Percentiles rank a stretch among this genome's conserved stretches.
Conservation (phyloP, 2,113 vertebrate species). For the Raja brachyura region DNA sequence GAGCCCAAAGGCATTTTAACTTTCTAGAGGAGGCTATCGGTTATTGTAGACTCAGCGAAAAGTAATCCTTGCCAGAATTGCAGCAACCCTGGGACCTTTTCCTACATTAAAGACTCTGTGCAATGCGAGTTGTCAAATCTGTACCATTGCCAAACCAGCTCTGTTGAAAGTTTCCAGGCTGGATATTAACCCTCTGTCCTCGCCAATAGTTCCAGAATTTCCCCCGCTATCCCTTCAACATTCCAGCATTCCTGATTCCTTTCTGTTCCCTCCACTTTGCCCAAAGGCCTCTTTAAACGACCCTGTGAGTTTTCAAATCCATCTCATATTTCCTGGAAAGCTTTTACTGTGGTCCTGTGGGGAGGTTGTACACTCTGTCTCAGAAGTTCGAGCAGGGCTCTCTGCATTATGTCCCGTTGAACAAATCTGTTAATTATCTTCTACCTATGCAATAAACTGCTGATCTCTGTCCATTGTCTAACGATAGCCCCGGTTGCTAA, state of each 20-base stretch:
- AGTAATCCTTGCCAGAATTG: background rate
- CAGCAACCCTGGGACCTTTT: background rate
- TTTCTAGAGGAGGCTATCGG: background rate
- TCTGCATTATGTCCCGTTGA: slow-evolving; percentile 21
- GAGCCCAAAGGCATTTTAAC: background rate
- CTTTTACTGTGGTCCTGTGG: background rate
- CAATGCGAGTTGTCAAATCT: background rate
- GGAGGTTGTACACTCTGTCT: background rate
- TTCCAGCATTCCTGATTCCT: background rate
- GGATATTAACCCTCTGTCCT: background rate
- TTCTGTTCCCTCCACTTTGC: background rate
- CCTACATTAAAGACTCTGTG: background rate
- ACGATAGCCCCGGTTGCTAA: background rate
- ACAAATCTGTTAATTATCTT: slow-evolving; percentile 35
- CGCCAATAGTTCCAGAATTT: background rate
- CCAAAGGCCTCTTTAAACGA: background rate
- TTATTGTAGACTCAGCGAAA: background rate
- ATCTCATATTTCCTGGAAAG: slow-evolving; percentile 17
- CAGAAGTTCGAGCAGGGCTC: background rate
- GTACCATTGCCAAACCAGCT: background rate
- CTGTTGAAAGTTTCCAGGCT: background rate
- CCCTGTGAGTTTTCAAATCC: background rate
- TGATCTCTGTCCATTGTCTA: slow-evolving; percentile 26
- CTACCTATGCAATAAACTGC: slow-evolving; percentile 36
- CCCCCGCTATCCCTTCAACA: background rate